Evolutionary conservation across 2,888 invertebrate species (phyloP), one percentile per base, ranked within the genome.

Genomic region (Eulithis prunata): DNA sequence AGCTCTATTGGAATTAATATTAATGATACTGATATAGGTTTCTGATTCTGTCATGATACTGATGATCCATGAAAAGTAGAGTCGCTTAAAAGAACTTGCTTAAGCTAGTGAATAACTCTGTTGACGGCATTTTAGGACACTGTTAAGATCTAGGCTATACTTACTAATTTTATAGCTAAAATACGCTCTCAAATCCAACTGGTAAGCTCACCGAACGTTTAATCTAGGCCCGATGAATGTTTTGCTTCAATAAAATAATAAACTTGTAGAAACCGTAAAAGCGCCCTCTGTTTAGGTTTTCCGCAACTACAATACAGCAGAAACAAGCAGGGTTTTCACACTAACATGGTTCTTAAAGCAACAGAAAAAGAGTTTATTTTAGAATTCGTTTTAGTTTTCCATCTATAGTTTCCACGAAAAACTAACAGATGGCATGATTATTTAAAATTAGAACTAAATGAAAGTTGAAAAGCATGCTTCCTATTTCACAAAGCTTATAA

Each of bases 1-100:
- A 47, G 10, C 49, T 53, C 54, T 62, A 49, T 43, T 62, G 58
- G 32, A 51, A 58, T 51, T 58, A 55, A 58, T 45, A 13, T 66
- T 62, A 47, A 60, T 53, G 32, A 49, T 47, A 47, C 14, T 47
- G 13, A 13, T 13, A n/a, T 1, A n/a, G n/a, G 2, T 21, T 21
- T 38, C 1, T 38, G 38, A 38, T 38, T 1, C 38, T 21, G 32
- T 7, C 8, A 8, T 41, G 41, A 10, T 41, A 8, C 41, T 41
- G 41, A 10, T 41, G 41, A 41, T 41, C 8, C 3, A 32, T 32
- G 32, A 32, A 6, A 32, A 32, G 32, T 32, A 3, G 32, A 21
- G 2, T 21, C 21, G 21, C 21, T 21, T 21, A 1, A 21, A 21
- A 21, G 21, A 21, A 21, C 21, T 21, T 21, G 21, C 21, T 21